Conservation (phyloP, 2,797 vertebrate species). For the Gephyroberyx darwinii region DNA sequence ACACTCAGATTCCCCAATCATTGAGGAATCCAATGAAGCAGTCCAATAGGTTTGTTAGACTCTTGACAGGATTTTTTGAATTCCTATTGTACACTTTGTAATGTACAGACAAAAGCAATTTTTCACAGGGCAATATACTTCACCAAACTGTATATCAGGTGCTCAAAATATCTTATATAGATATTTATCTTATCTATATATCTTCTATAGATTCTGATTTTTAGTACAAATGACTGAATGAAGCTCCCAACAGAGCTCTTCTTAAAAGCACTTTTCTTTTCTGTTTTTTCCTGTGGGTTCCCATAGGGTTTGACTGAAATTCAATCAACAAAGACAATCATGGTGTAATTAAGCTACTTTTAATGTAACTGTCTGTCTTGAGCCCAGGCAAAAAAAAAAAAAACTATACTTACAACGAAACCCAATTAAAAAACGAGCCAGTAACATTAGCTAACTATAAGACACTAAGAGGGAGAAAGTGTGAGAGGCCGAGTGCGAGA, state of each 20-base stretch:
- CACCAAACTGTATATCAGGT: constrained; percentile 8
- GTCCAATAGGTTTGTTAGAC: constrained; percentile 24
- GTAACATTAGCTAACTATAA: constrained; percentile 39
- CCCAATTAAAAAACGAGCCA: constrained; percentile 57
- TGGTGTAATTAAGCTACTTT: constrained; percentile 73
- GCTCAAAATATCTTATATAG: too few species aligned
- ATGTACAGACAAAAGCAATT: constrained; percentile 21
- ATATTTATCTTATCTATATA: too few species aligned
- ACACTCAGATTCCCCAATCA: constrained; percentile 43
- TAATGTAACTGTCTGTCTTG: constrained; percentile 67
- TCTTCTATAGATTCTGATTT: constrained; percentile 36
- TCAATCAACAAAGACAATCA: constrained; percentile 74
- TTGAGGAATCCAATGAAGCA: constrained; percentile 26
- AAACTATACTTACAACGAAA: constrained; percentile 66
- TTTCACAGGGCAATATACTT: constrained; percentile 15
- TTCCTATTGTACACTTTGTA: constrained; percentile 10
- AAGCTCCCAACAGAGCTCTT: constrained; percentile 45
- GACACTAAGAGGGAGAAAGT: constrained; percentile 12
- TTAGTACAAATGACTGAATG: constrained; percentile 34
- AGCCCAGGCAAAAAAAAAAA: constrained; percentile 63
- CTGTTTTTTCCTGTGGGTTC: constrained; percentile 30
- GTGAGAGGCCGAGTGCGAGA: constrained; percentile 7
- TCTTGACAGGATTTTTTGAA: constrained; percentile 32
- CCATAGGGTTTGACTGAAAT: constrained; percentile 62
- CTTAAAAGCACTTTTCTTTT: background rate